These are phyloP conservation scores for Beroe ovata DNA, from an alignment of 37 sponge, comb jelly and placozoan species.

Conservation along the genomic window DNA sequence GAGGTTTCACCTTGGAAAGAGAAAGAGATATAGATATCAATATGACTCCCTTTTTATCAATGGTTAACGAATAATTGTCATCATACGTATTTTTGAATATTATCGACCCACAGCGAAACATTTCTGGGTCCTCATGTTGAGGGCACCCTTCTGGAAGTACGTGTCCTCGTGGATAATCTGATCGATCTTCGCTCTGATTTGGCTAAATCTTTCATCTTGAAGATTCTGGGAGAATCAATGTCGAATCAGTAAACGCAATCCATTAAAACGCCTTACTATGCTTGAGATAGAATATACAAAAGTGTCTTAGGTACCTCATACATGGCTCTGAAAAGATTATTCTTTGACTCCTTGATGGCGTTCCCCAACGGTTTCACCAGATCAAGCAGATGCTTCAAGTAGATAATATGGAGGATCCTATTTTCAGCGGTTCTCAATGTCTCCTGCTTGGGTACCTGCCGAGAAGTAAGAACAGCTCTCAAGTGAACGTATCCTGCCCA, in stretches of 20 bases:
- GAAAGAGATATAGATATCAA: too few species aligned
- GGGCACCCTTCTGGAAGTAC: conserved; percentile 87
- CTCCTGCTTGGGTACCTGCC: conserved; percentile 91
- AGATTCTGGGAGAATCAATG: too few species aligned
- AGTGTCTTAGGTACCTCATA: conserved; percentile 48
- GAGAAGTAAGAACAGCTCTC: too few species aligned
- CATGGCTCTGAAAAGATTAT: conserved; percentile 79
- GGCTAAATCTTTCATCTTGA: conserved; percentile 38
- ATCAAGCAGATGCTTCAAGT: conserved; percentile 90
- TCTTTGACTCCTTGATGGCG: conserved; percentile 72
- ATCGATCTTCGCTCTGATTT: conserved; percentile 23
- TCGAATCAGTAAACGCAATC: too few species aligned
- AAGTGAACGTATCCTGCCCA: too few species aligned
- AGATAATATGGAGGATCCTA: conserved; percentile 79
- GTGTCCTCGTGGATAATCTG: conserved; percentile 91
- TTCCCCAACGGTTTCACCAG: conserved; percentile 79
- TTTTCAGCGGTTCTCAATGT: conserved; percentile 88
- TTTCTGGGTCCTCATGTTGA: conserved; percentile 96
- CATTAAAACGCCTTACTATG: too few species aligned
- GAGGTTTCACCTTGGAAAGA: conserved; percentile 30
- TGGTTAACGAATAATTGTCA: too few species aligned
- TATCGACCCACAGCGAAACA: conserved; percentile 93
- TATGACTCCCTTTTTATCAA: too few species aligned
- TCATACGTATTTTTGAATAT: too few species aligned
- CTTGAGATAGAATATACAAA: too few species aligned